Base-by-base conservation (phyloP, 2,797 vertebrate species). In the Microtus obscurus region DNA sequence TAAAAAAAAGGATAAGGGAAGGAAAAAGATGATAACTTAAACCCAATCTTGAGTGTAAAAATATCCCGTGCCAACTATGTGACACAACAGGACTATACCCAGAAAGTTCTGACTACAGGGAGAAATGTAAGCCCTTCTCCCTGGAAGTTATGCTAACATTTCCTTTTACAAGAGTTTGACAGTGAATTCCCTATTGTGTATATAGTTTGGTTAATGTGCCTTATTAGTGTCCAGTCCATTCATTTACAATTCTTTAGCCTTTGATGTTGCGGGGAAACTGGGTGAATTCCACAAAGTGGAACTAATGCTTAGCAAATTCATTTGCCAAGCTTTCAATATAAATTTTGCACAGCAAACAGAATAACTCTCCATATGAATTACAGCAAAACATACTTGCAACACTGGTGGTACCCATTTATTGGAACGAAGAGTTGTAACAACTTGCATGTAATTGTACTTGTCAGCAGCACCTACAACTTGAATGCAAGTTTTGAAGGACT, bases 381-480 rank as follows among this genome's bases (percentile, higher is more conserved):
- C n/a, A 13, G 37, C 6, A 90, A 92, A 96, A 91, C 29, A 74
- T 69, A 78, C 48, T 96, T 82, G 71, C 67, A 94, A 94, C 43
- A 76, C 78, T 96, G 37, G 45, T 65, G 73, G 93, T 90, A 65
- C 82, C 90, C 93, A 74, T 92, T 97, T 97, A 86, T 93, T 89
- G 94, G 56, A 90, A 96, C 87, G 82, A 90, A 89, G 61, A 96
- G 89, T 83, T 29, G 29, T 76, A 92, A 78, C 93, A 71, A 96
- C 77, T 96, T 90, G 56, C 86, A 27, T 82, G 74, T 90, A 95
- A 97, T 92, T 97, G 94, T 91, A 87, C 86, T 96, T 93, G 94
- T 97, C 96, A 97, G 94, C 90, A 87, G 67, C 94, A 96, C 94
- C 97, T 97, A 96, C 78, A 93, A 95, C 67, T 94, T 95, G 86